Percentiles rank a stretch among this genome's conserved stretches.
phyloP scores from a whole-genome alignment of 2,113 vertebrate species.

The Chrysochloris asiatica region DNA sequence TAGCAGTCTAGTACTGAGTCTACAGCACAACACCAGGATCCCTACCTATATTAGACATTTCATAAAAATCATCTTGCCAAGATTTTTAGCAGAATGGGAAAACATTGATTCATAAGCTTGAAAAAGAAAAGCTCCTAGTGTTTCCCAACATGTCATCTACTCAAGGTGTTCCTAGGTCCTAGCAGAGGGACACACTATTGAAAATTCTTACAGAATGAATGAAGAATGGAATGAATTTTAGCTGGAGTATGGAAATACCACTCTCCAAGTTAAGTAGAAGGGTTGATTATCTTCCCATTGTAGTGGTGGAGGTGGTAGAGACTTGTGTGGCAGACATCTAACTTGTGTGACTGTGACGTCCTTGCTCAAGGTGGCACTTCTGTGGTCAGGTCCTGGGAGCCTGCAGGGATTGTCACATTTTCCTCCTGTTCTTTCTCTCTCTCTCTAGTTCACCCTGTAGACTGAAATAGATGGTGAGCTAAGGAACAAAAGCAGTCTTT shows the following conservation, averaged over 20 bases:
- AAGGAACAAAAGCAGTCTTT: neutral
- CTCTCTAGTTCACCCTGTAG: neutral
- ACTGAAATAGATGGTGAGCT: neutral
- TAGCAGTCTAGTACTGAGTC: no score
- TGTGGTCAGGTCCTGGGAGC: neutral
- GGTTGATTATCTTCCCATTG: fast-evolving
- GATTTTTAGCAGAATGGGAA: neutral
- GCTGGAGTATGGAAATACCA: neutral
- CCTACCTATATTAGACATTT: neutral
- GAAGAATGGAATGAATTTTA: neutral
- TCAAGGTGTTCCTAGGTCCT: neutral
- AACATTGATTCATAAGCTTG: neutral
- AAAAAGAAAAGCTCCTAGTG: neutral
- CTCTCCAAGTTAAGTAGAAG: neutral
- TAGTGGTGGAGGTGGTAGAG: neutral
- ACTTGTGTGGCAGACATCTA: fast-evolving
- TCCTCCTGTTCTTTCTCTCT: neutral
- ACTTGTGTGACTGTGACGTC: no score
- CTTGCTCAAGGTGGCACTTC: no score
- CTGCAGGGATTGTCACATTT: no score
- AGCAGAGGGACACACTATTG: no score
- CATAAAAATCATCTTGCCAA: neutral
- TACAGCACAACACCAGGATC: no score
- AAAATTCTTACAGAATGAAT: neutral
- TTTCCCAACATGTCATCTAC: neutral